Conservation (phyloP, 2,113 vertebrate genomes). For the Gymnogyps californianus region DNA sequence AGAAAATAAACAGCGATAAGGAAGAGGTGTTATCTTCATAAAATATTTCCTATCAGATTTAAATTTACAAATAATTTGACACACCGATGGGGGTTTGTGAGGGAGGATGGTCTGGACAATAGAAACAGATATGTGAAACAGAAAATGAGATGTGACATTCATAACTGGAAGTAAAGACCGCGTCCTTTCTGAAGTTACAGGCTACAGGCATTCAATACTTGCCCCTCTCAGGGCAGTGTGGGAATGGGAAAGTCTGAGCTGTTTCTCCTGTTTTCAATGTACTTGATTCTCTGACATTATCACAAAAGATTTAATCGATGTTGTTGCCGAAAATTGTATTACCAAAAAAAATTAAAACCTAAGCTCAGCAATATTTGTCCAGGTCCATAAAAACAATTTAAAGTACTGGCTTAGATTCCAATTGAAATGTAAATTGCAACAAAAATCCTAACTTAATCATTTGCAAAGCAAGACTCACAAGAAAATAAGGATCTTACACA, state of each 20-base stretch:
- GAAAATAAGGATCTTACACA: neutral
- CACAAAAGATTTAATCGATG: neutral
- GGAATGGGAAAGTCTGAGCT: neutral
- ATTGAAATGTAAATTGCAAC: neutral
- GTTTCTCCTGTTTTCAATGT: neutral
- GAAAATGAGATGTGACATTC: neutral
- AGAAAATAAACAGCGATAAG: neutral
- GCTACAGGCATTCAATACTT: neutral
- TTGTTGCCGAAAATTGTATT: neutral
- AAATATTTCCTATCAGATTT: neutral
- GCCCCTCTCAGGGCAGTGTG: neutral
- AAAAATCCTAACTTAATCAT: neutral
- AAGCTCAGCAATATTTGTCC: neutral
- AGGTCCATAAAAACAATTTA: neutral
- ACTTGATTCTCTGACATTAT: neutral
- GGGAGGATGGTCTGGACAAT: neutral
- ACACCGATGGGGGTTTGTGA: too few relatives aligned
- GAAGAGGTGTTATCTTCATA: neutral
- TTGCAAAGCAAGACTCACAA: neutral
- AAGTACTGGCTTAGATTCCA: neutral
- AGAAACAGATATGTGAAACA: neutral
- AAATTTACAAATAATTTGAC: neutral
- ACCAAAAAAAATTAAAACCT: neutral
- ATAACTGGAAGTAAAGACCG: neutral
- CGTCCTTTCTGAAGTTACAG: neutral